A percentile compares a stretch with the other conserved stretches of the same genome.
Evolutionary conservation across 2,888 invertebrate species (phyloP).

Genomic region (Drosophila bunnanda): DNA sequence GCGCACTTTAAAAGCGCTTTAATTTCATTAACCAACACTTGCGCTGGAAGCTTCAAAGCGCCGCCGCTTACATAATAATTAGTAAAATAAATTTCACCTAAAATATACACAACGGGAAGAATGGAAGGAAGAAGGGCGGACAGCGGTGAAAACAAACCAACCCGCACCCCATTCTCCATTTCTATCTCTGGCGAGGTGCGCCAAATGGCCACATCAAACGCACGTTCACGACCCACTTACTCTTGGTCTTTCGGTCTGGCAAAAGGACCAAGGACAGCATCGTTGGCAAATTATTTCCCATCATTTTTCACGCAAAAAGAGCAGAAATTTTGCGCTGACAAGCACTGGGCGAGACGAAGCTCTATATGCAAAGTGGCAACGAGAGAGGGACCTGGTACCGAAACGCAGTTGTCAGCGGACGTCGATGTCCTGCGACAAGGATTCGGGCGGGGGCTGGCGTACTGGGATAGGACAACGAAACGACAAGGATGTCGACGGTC

Average conservation of each 20-base stretch:
- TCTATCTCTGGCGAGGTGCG: constrained; percentile 53
- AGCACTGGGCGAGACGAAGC: constrained; percentile 10
- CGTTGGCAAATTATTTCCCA: constrained; percentile 74
- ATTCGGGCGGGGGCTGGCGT: not conserved
- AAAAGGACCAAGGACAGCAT: constrained; percentile 39
- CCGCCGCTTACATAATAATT: constrained; percentile 75
- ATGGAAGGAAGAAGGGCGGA: not conserved
- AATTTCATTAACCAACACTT: constrained; percentile 68
- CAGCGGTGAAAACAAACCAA: constrained; percentile 22
- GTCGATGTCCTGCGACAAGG: constrained; percentile 37
- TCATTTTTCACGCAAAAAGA: constrained; percentile 77
- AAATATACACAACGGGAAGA: constrained; percentile 58
- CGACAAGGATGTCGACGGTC: constrained; percentile 28
- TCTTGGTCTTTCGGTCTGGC: constrained; percentile 51
- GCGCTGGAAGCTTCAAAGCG: constrained; percentile 32
- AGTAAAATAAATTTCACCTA: constrained; percentile 78
- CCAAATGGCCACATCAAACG: constrained; percentile 72
- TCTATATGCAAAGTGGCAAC: constrained; percentile 10
- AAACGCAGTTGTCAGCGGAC: constrained; percentile 56
- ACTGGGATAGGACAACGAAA: not conserved
- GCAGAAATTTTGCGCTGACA: constrained; percentile 58
- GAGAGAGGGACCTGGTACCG: constrained; percentile 8
- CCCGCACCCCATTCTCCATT: not conserved
- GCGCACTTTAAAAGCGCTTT: constrained; percentile 55
- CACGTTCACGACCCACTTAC: constrained; percentile 68